Conservation (phyloP, 2,113 vertebrate genomes). For the Amblyornis subalaris region DNA sequence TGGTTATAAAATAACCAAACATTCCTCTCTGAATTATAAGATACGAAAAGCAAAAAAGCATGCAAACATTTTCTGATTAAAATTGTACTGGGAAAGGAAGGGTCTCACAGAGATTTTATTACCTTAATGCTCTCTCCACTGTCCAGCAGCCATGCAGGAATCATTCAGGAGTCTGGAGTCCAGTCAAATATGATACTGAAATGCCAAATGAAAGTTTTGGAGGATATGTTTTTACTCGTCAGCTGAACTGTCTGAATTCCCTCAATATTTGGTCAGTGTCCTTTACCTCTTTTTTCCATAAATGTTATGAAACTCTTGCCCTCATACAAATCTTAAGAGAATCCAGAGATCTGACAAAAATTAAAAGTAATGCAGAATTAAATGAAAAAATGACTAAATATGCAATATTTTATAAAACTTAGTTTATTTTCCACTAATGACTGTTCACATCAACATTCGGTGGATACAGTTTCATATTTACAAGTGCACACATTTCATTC, state of each 20-base stretch:
- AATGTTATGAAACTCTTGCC: neutral
- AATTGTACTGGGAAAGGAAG: neutral
- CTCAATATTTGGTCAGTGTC: neutral
- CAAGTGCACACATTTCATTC: neutral
- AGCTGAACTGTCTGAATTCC: neutral
- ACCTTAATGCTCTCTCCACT: neutral
- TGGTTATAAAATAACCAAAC: neutral
- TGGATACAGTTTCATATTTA: neutral
- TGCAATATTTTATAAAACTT: neutral
- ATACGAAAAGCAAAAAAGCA: neutral
- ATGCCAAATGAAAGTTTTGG: neutral
- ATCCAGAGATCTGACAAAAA: neutral
- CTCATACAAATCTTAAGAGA: neutral
- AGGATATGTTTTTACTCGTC: neutral
- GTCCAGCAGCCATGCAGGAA: neutral
- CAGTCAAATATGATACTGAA: neutral
- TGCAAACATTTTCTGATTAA: neutral
- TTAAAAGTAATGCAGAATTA: neutral
- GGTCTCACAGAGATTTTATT: neutral
- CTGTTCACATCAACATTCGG: neutral
- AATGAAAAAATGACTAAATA: neutral
- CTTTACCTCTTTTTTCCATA: neutral
- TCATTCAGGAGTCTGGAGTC: neutral
- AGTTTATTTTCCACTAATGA: neutral
- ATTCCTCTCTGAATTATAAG: neutral